Conservation (phyloP, 2,888 invertebrate species). For the Diplazon laetatorius region DNA sequence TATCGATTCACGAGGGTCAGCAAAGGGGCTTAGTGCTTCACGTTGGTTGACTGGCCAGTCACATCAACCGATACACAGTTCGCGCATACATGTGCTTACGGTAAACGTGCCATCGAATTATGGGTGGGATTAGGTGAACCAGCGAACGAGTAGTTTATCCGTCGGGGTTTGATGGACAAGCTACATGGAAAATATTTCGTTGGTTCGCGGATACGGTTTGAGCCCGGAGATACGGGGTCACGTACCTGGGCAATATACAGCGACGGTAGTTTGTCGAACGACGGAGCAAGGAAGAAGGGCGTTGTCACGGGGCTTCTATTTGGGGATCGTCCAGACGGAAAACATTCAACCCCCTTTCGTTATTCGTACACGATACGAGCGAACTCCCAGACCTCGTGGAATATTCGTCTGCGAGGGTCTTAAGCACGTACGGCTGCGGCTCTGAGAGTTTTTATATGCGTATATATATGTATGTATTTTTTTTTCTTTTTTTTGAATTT, state of each 20-base stretch:
- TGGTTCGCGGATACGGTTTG: slow-evolving; percentile 33
- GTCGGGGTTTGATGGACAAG: slow-evolving; percentile 37
- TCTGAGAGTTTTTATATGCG: not conserved
- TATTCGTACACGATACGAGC: slow-evolving; percentile 49
- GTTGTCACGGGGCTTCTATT: slow-evolving; percentile 44
- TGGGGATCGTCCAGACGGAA: slow-evolving; percentile 52
- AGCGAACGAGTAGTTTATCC: not conserved
- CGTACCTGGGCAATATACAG: slow-evolving; percentile 32
- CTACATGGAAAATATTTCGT: slow-evolving; percentile 53
- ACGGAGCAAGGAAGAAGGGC: slow-evolving; percentile 18
- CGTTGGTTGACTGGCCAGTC: slow-evolving; percentile 36
- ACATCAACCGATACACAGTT: slow-evolving; percentile 8
- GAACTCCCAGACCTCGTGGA: slow-evolving; percentile 34
- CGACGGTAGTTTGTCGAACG: slow-evolving; percentile 16
- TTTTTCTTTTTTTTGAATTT: slow-evolving; percentile 34
- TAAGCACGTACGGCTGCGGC: slow-evolving; percentile 47
- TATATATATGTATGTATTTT: slow-evolving; percentile 6
- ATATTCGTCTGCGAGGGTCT: slow-evolving; percentile 52
- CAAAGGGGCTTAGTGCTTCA: slow-evolving; percentile 24
- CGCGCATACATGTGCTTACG: not conserved
- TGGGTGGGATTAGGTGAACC: not conserved
- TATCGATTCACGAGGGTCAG: slow-evolving; percentile 58
- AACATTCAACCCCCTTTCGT: slow-evolving; percentile 49
- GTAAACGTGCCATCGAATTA: not conserved
- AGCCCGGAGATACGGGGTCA: slow-evolving; percentile 6